Evolutionary conservation across 23 tunicate genomes (phyloP).

Genomic region (Styela plicata): DNA sequence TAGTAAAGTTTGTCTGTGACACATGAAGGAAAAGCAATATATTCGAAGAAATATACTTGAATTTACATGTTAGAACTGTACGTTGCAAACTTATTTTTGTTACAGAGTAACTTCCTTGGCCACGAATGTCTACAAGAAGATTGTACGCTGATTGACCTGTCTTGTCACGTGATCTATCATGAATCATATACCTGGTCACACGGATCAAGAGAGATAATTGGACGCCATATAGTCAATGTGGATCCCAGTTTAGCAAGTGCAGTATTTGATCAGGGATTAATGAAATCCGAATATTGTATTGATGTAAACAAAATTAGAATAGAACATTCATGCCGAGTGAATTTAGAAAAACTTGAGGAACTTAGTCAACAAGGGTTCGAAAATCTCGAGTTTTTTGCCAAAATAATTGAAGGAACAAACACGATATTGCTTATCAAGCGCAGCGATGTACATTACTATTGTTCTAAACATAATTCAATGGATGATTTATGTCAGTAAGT

Average conservation of each 20-base stretch:
- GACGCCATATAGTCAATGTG: background rate
- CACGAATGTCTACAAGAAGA: background rate
- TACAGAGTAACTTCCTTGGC: background rate
- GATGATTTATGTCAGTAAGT: background rate
- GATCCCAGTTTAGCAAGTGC: background rate
- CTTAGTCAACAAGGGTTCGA: background rate
- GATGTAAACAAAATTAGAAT: slow-evolving; percentile 23
- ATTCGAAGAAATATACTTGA: too few species aligned
- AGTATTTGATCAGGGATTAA: background rate
- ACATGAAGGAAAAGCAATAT: too few species aligned
- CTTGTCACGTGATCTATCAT: background rate
- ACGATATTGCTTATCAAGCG: slow-evolving; percentile 8
- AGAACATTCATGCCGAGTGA: background rate
- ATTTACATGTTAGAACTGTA: too few species aligned
- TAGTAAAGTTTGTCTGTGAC: too few species aligned
- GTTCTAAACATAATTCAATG: background rate
- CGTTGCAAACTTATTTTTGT: too few species aligned
- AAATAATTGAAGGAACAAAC: slow-evolving; percentile 23
- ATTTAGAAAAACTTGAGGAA: slow-evolving; percentile 14
- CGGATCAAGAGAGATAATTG: background rate
- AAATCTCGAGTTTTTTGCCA: background rate
- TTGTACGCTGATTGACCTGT: background rate
- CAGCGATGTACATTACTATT: background rate
- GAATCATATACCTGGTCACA: background rate
- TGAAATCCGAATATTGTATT: slow-evolving; percentile 18